Evolutionary conservation across 1,140 invertebrate genomes (phyloP).

Genomic region (Drepana arcuata): DNA sequence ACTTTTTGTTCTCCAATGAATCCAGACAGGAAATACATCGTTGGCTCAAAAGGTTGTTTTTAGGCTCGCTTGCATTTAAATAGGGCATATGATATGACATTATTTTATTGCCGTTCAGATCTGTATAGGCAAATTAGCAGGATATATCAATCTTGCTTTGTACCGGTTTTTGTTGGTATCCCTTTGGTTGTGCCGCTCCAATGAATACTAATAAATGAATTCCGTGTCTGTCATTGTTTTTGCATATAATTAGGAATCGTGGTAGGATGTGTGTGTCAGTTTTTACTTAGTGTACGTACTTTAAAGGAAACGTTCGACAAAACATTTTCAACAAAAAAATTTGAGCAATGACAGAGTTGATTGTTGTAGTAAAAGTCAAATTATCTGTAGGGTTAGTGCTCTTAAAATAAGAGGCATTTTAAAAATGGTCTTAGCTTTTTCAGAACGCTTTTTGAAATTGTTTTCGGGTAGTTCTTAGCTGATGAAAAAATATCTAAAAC

Average conservation of each 20-base stretch:
- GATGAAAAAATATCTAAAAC: no score
- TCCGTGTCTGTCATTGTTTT: constrained; percentile 21
- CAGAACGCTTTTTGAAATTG: no score
- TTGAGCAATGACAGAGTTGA: no score
- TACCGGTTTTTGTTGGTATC: constrained; percentile 24
- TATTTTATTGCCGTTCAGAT: constrained; percentile 41
- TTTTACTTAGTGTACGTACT: constrained; percentile 5
- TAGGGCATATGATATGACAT: constrained; percentile 56
- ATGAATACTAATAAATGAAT: constrained; percentile 48
- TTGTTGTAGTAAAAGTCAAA: no score
- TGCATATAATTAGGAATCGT: constrained; percentile 12
- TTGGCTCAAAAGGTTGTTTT: constrained; percentile 52
- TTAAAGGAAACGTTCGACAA: no score
- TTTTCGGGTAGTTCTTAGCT: no score
- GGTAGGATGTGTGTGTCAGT: constrained; percentile 18
- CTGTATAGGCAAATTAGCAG: constrained; percentile 57
- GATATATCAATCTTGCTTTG: constrained; percentile 54
- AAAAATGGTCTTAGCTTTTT: no score
- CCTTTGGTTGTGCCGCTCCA: constrained; percentile 38
- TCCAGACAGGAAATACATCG: constrained; percentile 43
- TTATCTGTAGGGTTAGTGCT: no score
- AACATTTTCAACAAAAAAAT: no score
- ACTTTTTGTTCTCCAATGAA: constrained; percentile 44
- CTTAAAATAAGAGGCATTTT: no score
- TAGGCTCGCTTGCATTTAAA: constrained; percentile 44